Conservation (phyloP, 2,113 vertebrate species). For the Falco punctatus region DNA sequence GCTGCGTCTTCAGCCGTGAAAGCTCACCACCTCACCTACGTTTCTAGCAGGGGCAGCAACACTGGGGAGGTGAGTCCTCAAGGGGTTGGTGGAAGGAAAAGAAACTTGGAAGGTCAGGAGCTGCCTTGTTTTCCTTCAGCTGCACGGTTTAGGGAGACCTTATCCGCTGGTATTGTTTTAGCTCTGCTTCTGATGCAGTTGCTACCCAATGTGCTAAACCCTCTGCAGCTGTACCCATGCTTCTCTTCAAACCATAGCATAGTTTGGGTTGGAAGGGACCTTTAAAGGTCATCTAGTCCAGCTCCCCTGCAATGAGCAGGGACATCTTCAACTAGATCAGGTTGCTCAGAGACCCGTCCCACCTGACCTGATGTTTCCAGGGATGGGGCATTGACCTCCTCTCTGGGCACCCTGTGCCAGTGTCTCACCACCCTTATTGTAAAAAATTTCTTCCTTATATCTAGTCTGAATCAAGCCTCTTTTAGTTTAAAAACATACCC, state of each 20-base stretch:
- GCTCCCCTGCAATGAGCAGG: neutral
- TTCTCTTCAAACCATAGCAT: neutral
- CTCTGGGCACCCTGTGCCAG: neutral
- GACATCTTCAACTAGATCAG: neutral
- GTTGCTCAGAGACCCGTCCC: neutral
- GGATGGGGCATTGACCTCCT: neutral
- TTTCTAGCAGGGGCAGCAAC: constrained; percentile 83
- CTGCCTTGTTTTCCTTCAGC: neutral
- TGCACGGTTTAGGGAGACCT: neutral
- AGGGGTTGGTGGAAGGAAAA: neutral
- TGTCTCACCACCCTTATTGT: neutral
- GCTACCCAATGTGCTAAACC: accelerated
- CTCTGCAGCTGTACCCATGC: neutral
- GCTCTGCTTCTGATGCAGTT: neutral
- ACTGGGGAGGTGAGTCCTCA: constrained; percentile 80
- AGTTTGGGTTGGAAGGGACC: neutral
- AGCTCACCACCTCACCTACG: constrained; percentile 79
- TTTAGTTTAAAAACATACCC: neutral
- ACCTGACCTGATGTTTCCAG: neutral
- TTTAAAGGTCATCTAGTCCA: neutral
- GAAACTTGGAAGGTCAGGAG: accelerated
- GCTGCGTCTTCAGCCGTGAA: constrained; percentile 55
- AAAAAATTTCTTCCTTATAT: neutral
- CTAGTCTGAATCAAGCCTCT: neutral
- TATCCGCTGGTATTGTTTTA: neutral